A percentile compares a stretch with the other conserved stretches of the same genome.
Evolutionary conservation across 1,140 invertebrate species (phyloP).

Genomic region (Goniozus legneri): DNA sequence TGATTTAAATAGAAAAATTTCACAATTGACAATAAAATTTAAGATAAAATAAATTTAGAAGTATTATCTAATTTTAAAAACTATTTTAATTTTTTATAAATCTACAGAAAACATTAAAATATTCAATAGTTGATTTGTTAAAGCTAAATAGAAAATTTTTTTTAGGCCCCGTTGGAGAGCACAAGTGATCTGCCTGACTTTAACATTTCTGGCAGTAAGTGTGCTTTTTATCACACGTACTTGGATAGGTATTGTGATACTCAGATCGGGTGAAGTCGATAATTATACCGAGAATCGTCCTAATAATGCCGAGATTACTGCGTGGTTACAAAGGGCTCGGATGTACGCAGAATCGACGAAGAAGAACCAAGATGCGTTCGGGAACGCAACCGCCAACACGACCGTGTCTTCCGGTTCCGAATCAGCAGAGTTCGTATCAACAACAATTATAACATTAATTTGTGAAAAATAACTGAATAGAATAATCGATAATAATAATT

Average conservation of each 20-base stretch:
- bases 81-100: background rate
- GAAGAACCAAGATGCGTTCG: conserved; percentile 36
- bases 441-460: background rate
- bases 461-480: background rate
- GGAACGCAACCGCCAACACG: conserved; percentile 22
- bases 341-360: conserved; percentile 41
- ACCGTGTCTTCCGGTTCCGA: conserved; percentile 12
- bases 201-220: conserved; percentile 24
- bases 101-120: too few relatives aligned
- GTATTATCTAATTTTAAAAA: background rate
- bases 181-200: conserved; percentile 24
- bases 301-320: conserved; percentile 35
- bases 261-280: conserved; percentile 9
- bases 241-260: conserved; percentile 26
- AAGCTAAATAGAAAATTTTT: too few relatives aligned
- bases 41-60: background rate
- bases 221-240: conserved; percentile 23
- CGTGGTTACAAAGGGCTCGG: conserved; percentile 39
- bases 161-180: conserved; percentile 32
- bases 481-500: too few relatives aligned
- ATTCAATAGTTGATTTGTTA: too few relatives aligned
- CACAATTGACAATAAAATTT: background rate
- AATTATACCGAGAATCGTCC: conserved; percentile 10
- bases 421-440: conserved; percentile 14
- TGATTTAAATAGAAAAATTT: background rate